Conservation (phyloP, 1,140 invertebrate genomes). For the Pollicipes pollicipes region DNA sequence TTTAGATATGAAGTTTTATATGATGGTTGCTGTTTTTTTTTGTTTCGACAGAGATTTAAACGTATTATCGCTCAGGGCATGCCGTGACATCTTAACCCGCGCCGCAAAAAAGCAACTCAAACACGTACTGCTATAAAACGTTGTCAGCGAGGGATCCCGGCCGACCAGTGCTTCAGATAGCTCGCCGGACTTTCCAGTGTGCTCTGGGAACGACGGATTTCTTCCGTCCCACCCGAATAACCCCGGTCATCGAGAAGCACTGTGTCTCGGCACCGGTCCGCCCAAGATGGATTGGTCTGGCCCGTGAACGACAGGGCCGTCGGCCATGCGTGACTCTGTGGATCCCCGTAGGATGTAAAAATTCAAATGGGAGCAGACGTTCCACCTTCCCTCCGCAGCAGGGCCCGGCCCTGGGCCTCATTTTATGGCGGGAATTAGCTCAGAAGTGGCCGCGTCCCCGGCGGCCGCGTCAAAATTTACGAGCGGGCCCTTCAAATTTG, state of each 20-base stretch:
- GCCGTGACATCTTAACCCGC: too few species aligned
- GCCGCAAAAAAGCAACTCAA: too few species aligned
- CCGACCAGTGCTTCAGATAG: background rate
- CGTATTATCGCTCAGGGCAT: too few species aligned
- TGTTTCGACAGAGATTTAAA: too few species aligned
- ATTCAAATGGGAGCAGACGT: too few species aligned
- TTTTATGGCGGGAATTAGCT: background rate
- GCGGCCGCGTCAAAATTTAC: background rate
- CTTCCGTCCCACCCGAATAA: background rate
- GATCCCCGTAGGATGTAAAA: too few species aligned
- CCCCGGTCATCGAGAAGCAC: background rate
- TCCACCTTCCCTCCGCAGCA: background rate
- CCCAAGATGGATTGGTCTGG: background rate
- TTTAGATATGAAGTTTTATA: too few species aligned
- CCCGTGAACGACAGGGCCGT: background rate
- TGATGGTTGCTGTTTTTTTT: too few species aligned
- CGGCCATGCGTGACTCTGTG: too few species aligned
- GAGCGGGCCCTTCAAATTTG: background rate
- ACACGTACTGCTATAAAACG: too few species aligned
- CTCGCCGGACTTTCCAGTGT: background rate
- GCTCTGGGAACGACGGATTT: background rate
- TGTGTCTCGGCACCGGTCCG: background rate
- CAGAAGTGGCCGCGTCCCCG: background rate
- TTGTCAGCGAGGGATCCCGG: too few species aligned
- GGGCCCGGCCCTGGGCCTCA: background rate